phyloP scores from a whole-genome alignment of 2,888 invertebrate genomes.

The Subacronicta megacephala region DNA sequence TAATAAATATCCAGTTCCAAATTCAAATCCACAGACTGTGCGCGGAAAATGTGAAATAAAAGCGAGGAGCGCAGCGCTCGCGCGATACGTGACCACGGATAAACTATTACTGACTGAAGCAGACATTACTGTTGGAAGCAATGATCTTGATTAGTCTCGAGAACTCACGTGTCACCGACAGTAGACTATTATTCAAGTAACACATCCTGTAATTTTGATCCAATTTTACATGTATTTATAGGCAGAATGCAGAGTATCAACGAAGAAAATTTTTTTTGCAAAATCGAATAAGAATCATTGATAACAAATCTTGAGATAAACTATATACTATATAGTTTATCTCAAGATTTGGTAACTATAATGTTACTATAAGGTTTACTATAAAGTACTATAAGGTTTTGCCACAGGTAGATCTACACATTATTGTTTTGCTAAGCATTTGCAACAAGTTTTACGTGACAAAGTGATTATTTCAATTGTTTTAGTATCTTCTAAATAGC shows the following conservation, averaged over 20 bases:
- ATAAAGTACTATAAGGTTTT: too few relatives aligned
- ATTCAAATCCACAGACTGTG: background rate
- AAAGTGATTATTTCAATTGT: too few relatives aligned
- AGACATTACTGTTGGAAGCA: slow-evolving; percentile 1
- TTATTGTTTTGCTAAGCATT: too few relatives aligned
- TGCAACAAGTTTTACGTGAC: too few relatives aligned
- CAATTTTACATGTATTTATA: slow-evolving; percentile 1
- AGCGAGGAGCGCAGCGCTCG: slow-evolving; percentile 19
- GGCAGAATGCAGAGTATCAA: background rate
- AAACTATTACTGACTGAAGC: slow-evolving; percentile 18
- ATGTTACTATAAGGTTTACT: too few relatives aligned
- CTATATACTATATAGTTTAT: too few relatives aligned
- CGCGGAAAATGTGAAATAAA: slow-evolving; percentile 4
- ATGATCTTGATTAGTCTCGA: slow-evolving; percentile 29
- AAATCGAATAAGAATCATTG: too few relatives aligned
- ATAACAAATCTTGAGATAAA: too few relatives aligned
- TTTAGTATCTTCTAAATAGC: too few relatives aligned
- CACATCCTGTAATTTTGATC: slow-evolving; percentile 40
- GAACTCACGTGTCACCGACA: slow-evolving; percentile 19
- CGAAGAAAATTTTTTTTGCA: too few relatives aligned
- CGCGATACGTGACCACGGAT: slow-evolving; percentile 22
- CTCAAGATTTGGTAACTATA: too few relatives aligned
- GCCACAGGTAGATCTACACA: too few relatives aligned
- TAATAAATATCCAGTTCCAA: background rate
- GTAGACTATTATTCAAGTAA: slow-evolving; percentile 29